Base-by-base conservation (phyloP, 2,797 vertebrate species). In the Anas georgica region DNA sequence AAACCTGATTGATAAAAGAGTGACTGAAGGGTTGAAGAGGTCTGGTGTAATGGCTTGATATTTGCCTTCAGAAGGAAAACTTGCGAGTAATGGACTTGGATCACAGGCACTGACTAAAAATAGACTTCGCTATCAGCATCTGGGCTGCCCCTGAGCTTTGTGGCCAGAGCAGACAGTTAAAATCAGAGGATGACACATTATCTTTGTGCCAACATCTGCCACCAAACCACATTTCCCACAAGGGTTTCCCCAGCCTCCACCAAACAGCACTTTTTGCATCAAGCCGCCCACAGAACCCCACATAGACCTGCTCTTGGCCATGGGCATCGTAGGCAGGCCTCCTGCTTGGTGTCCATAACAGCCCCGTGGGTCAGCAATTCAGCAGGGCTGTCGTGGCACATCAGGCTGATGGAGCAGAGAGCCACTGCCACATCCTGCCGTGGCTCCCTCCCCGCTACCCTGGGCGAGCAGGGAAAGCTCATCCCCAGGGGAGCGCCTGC, bases 281-380 rank as follows among this genome's bases (percentile, higher is more conserved):
- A 1, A 70, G 26, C 17, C 82, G 74, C 35, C 33, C 69, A 20
- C 55, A 43, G 48, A 70, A 80, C 23, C 52, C 69, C 48, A 23
- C 15, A 62, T 37, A 54, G 69, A n/a, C 1, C 13, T 1, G 23
- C 29, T 79, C 70, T 59, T 21, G 20, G 54, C 59, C 23, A 28
- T 2, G 17, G 48, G 33, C 80, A 70, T 55, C 21, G 33, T 2
- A 15, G 45, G 33, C 80, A 70, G 83, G 82, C 55, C 4, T 48
- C 63, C 78, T 0, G 39, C 73, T 66, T 2, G 2, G 29, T 46
- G 62, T 56, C n/a, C 63, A 35, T 35, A 35, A 35, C 35, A 91
- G 78, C 58, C 87, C 91, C 55, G 8, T 3, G 35, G 86, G 85
- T 74, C 84, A 85, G 87, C 87, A 46, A 85, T 62, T 92, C 94